Evolutionary conservation across 1,140 invertebrate genomes (phyloP).

Genomic region (Aphelenchoides besseyi): DNA sequence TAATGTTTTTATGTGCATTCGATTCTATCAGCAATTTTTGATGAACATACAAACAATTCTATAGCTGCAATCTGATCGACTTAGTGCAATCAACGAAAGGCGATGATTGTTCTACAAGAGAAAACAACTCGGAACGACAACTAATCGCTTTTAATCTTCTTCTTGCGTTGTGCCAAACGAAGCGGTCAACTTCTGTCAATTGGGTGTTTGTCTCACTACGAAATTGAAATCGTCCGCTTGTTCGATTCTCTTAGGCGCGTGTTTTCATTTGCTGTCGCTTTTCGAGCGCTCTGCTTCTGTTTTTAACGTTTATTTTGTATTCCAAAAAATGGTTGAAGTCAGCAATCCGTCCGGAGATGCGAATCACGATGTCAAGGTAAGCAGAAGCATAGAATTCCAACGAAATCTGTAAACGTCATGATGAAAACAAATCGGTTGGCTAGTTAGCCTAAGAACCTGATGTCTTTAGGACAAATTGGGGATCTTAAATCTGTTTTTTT

Average conservation of each 20-base stretch:
- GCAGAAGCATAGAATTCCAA: not conserved
- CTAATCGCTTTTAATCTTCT: not conserved
- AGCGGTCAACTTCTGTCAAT: too few relatives aligned
- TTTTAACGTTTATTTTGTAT: not conserved
- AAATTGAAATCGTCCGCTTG: not conserved
- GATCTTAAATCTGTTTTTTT: not conserved
- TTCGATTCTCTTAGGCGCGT: not conserved
- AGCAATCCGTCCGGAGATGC: not conserved
- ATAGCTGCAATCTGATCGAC: not conserved
- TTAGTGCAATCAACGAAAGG: not conserved
- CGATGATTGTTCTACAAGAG: not conserved
- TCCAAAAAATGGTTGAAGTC: conserved; percentile 1
- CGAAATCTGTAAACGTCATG: not conserved
- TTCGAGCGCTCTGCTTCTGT: not conserved
- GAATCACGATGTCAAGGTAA: not conserved
- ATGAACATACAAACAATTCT: not conserved
- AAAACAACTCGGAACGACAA: not conserved
- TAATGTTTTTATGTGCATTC: not conserved
- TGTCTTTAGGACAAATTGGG: not conserved
- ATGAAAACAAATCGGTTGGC: not conserved
- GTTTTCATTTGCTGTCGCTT: not conserved
- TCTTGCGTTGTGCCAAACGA: too few relatives aligned
- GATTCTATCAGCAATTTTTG: not conserved
- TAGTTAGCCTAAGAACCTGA: not conserved
- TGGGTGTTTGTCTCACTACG: not conserved